Evolutionary conservation across 2,797 vertebrate genomes (phyloP).

Genomic region (Rhinatrema bivittatum): DNA sequence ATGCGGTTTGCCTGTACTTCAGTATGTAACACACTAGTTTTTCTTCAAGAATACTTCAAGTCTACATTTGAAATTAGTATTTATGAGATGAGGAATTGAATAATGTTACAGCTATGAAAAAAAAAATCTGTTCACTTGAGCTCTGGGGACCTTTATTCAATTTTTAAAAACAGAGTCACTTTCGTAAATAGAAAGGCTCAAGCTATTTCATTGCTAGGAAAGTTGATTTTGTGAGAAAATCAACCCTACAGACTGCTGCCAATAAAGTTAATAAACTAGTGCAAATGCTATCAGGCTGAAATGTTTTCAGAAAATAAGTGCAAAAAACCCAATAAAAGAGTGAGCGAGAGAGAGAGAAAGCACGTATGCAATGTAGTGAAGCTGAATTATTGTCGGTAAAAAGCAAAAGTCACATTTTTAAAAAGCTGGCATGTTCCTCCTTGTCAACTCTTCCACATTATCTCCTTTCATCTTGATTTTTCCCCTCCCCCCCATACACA

Average conservation of each 20-base stretch:
- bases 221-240: not conserved
- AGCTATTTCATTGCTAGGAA: slow-evolving; percentile 11
- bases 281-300: not conserved
- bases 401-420: slow-evolving; percentile 15
- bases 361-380: no score
- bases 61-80: slow-evolving; percentile 23
- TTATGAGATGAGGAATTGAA: slow-evolving; percentile 18
- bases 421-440: no score
- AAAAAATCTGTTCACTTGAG: not conserved
- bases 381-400: not conserved
- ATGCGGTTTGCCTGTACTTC: no score
- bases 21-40: no score
- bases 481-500: no score
- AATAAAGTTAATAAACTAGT: not conserved
- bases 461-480: not conserved
- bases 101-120: slow-evolving; percentile 8
- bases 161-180: slow-evolving; percentile 3
- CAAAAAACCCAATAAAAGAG: not conserved
- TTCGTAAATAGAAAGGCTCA: slow-evolving; percentile 17
- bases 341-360: not conserved
- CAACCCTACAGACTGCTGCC: no score
- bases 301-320: not conserved
- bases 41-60: no score
- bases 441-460: not conserved
- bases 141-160: slow-evolving; percentile 8